Percentiles rank a stretch among this genome's conserved stretches.
These are phyloP conservation scores for Cartodere bifasciata DNA, from an alignment of 2,888 invertebrate species.

Conservation along the genomic window DNA sequence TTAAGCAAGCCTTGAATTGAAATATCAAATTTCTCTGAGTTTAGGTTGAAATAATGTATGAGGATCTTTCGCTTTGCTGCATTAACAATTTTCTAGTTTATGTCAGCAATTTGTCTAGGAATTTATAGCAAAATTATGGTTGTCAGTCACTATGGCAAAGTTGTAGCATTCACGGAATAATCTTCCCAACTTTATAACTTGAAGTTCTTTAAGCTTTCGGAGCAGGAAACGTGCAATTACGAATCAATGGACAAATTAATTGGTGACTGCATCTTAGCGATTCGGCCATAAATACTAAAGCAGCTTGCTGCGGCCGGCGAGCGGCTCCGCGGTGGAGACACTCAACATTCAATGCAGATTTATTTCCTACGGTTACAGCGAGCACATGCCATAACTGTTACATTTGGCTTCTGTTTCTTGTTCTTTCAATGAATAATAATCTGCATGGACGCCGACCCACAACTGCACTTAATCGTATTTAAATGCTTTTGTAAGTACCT, in stretches of 20 bases:
- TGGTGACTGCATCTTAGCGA: constrained; percentile 28
- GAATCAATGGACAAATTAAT: constrained; percentile 29
- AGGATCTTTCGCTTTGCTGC: too few species aligned
- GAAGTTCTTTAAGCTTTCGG: constrained; percentile 11
- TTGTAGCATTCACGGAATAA: too few species aligned
- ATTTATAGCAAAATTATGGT: too few species aligned
- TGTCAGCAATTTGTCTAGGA: too few species aligned
- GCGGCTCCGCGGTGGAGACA: constrained; percentile 10
- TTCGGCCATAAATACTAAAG: constrained; percentile 26
- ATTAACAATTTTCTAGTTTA: too few species aligned
- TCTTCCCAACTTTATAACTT: constrained; percentile 21
- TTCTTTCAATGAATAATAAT: constrained; percentile 6
- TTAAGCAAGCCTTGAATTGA: too few species aligned
- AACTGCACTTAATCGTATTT: too few species aligned
- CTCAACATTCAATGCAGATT: constrained; percentile 32
- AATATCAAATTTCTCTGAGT: too few species aligned
- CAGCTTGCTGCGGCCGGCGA: constrained; percentile 16
- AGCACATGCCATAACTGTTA: constrained; percentile 27
- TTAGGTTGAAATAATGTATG: too few species aligned
- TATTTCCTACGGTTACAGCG: constrained; percentile 18
- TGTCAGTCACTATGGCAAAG: too few species aligned
- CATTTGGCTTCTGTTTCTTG: constrained; percentile 20
- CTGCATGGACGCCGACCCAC: too few species aligned
- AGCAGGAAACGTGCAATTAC: constrained; percentile 30
- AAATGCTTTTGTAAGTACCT: too few species aligned